Evolutionary conservation across 23 tunicate species (phyloP), one percentile per base, ranked within the genome.

Genomic region (Halocynthia roretzi): DNA sequence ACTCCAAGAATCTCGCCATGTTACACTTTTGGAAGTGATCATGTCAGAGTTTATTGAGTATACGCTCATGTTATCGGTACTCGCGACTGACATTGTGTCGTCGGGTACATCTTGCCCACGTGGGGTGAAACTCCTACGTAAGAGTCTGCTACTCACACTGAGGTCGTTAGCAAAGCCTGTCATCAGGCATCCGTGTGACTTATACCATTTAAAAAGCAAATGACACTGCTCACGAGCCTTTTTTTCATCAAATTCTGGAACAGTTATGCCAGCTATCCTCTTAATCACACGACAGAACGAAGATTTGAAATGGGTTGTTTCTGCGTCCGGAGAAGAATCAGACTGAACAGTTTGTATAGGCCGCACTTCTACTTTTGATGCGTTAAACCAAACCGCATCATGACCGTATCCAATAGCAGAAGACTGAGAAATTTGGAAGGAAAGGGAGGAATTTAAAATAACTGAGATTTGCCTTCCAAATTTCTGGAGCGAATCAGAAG

Each of bases 1-100:
- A 54, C 86, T 90, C 87, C 87, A 92, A 21, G 98, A 86, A 60
- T 92, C 98, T 56, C 90, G 73, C 98, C 98, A 92, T 7, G 83
- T 66, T 0, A 92, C 98, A 8, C 84, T 85, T 72, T 92, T 92
- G 15, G 56, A 53, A 54, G 55, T 64, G 20, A 31, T 31, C 44
- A 14, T 6, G 78, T 54, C 31, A 0, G 15, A 20, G 17, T 12
- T 64, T 15, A 74, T 54, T 8, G 78, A 54, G 19, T 62, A 52
- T n/a, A 64, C 19, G 10, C 60, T 54, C 22, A 62, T 74, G 62
- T 86, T 90, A 23, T 86, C 90, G 10, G 91, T 79, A 74, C 93
- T 91, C n/a, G 78, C 70, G 20, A 70, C 87, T 0, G 90, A 81
- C 58, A 65, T 76, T 0, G 78, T 55, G 69, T 83, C 88, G 54